Base-by-base conservation (phyloP, 2,113 vertebrate species). In the Fregata magnificens region DNA sequence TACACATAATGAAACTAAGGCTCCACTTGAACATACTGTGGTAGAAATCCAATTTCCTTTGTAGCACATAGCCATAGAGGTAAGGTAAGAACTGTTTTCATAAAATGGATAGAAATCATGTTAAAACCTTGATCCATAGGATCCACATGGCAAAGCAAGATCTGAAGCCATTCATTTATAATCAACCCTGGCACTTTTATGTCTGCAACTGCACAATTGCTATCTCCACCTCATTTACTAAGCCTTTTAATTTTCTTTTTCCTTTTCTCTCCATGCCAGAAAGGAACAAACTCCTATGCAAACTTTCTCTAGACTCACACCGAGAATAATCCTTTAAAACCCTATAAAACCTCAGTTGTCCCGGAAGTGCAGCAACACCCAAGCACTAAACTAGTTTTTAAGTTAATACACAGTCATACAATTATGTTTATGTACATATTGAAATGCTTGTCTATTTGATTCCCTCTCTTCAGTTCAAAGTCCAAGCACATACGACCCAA, bases 181-280 rank as follows among this genome's bases (percentile, higher is more conserved):
- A 91, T 45, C 8, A 22, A 24, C 55, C 65, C 50, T 14, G 28
- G 36, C 47, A 82, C 63, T 93, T 96, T 77, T 11, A 91, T 19
- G 36, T 83, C 84, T 69, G 58, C 85, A 82, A 65, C 65, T 74
- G 44, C 7, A 3, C 78, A 82, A 53, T 7, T 90, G 58, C 67
- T 80, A 96, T 94, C 95, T 94, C 49, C 50, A 73, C 58, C 49
- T 85, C 84, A 66, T 89, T 82, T 90, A 70, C 38, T 25, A 93
- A 77, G 58, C 42, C 49, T 89, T 89, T 79, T 90, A 76, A 95
- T 96, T 82, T 96, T 86, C 74, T 87, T 67, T 70, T 89, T 81
- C 59, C 93, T 92, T 81, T 56, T 73, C 32, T 85, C 58, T 66
- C 40, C 11, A 3, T 36, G 90, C 70, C 92, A 96, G 66, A 61